Evolutionary conservation across 2,113 vertebrate genomes (phyloP).

Genomic region (Ictalurus furcatus): DNA sequence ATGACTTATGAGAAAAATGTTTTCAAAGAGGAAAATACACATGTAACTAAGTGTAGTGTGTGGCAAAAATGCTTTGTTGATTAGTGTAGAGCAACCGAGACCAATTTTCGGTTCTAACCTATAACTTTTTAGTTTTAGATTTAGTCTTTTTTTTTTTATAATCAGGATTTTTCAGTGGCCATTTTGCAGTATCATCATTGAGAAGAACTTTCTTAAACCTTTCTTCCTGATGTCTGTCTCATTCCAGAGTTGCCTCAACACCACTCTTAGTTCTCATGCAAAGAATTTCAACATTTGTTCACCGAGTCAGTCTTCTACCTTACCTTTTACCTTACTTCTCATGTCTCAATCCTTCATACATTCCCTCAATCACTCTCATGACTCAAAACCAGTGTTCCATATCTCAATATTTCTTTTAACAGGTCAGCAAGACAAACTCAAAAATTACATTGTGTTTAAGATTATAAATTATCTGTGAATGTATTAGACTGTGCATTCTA

Average conservation of each 20-base stretch:
- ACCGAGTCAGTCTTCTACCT: conserved; percentile 59
- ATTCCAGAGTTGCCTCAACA: conserved; percentile 38
- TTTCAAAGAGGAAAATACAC: background rate
- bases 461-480: background rate
- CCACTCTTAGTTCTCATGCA: conserved; percentile 64
- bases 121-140: background rate
- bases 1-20: background rate
- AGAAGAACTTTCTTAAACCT: conserved; percentile 5
- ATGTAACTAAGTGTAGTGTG: background rate
- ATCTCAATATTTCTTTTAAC: background rate
- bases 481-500: background rate
- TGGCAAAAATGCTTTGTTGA: background rate
- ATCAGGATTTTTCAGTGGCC: background rate
- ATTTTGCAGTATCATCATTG: background rate
- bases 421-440: background rate
- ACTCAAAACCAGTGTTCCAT: background rate
- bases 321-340: background rate
- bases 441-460: background rate
- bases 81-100: background rate
- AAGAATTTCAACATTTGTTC: conserved; percentile 61
- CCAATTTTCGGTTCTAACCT: background rate
- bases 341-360: background rate
- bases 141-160: background rate
- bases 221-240: conserved; percentile 34
- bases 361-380: background rate